A percentile compares a stretch with the other conserved stretches of the same genome.
Conservation (phyloP, 2,888 invertebrate species). For the Syrphus vitripennis region DNA sequence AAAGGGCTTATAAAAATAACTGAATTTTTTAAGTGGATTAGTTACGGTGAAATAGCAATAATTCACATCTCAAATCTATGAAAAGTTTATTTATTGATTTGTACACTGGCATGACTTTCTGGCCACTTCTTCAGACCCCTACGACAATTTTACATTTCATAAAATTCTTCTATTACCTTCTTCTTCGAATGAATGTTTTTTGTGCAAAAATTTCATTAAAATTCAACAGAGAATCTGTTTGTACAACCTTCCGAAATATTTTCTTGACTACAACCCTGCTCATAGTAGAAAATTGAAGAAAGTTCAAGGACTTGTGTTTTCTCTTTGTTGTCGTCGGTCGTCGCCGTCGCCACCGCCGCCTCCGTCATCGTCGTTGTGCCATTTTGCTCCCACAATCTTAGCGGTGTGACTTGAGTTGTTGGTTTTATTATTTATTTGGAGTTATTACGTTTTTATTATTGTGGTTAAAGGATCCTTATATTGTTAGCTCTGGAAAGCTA, state of each 20-base stretch:
- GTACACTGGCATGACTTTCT: too few species aligned
- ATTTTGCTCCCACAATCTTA: not conserved
- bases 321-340: not conserved
- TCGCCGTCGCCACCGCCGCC: not conserved
- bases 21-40: not conserved
- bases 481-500: not conserved
- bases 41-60: too few species aligned
- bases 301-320: constrained; percentile 27
- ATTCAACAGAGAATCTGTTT: too few species aligned
- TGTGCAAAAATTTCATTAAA: too few species aligned
- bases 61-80: too few species aligned
- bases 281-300: not conserved
- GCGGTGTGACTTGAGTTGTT: constrained; percentile 23
- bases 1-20: too few species aligned
- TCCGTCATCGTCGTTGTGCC: not conserved
- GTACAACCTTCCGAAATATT: not conserved
- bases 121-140: too few species aligned
- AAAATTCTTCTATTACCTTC: too few species aligned
- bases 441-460: constrained; percentile 38
- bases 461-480: constrained; percentile 7
- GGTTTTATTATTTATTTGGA: constrained; percentile 41
- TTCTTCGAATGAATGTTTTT: too few species aligned
- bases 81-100: too few species aligned
- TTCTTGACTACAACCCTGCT: not conserved
- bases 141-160: too few species aligned